These are phyloP conservation scores for Drosophila pseudotakahashii DNA, from an alignment of 2,888 invertebrate genomes.

Conservation along the genomic window DNA sequence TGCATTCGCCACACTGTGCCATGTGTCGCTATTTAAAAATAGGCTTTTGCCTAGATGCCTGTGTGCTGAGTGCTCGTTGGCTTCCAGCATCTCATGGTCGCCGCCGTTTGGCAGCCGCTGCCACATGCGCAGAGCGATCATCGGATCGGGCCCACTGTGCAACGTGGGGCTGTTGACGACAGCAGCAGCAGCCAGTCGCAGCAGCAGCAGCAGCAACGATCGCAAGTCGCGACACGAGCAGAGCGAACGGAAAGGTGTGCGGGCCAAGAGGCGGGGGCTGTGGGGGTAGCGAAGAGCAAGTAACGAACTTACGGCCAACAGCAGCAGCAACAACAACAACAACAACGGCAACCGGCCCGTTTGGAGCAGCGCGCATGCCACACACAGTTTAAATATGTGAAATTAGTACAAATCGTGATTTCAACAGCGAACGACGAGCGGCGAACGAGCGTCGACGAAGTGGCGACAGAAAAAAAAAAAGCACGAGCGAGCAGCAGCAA, in stretches of 20 bases:
- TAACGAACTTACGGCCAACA: slow-evolving; percentile 80
- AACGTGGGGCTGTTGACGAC: slow-evolving; percentile 76
- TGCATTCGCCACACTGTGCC: slow-evolving; percentile 32
- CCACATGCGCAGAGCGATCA: slow-evolving; percentile 66
- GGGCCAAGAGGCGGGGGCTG: slow-evolving; percentile 42
- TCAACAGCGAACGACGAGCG: slow-evolving; percentile 84
- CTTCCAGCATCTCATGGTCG: slow-evolving; percentile 67
- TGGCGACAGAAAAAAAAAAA: slow-evolving; percentile 45
- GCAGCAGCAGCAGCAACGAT: slow-evolving; percentile 58
- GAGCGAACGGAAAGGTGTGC: slow-evolving; percentile 69
- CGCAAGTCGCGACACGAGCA: slow-evolving; percentile 72
- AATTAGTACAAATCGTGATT: slow-evolving; percentile 85
- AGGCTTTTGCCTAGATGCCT: slow-evolving; percentile 24
- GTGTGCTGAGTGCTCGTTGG: slow-evolving; percentile 21
- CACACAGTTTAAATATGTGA: slow-evolving; percentile 84
- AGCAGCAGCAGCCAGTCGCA: slow-evolving; percentile 49
- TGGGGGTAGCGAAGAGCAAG: slow-evolving; percentile 59
- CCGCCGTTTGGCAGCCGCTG: slow-evolving; percentile 60
- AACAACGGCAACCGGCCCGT: slow-evolving; percentile 57
- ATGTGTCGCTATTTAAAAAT: slow-evolving; percentile 35
- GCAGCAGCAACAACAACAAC: slow-evolving; percentile 49
- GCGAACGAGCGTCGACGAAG: slow-evolving; percentile 68
- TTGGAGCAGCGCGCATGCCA: slow-evolving; percentile 83
- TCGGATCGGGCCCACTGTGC: slow-evolving; percentile 66
- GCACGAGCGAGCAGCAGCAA: slow-evolving; percentile 61